Evolutionary conservation across 1,140 invertebrate genomes (phyloP).

Genomic region (Ips typographus): DNA sequence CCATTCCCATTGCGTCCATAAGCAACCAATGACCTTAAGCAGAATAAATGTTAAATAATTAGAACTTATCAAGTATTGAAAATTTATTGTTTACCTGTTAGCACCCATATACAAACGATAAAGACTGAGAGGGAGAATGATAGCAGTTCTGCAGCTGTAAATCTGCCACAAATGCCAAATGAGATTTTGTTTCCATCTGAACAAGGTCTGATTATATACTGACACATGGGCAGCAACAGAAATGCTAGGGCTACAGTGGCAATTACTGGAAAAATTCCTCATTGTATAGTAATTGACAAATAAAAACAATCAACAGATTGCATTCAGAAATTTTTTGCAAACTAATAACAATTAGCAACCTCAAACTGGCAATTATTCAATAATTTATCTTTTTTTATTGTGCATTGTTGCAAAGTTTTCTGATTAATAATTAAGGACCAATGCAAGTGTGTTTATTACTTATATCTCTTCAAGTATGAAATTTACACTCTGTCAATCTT

Average conservation of each 20-base stretch:
- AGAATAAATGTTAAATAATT: neutral
- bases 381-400: too few species aligned
- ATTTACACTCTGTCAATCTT: too few species aligned
- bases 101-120: slow-evolving; percentile 95
- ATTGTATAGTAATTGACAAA: neutral
- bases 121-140: slow-evolving; percentile 89
- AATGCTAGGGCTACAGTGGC: slow-evolving; percentile 95
- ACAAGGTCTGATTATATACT: slow-evolving; percentile 89
- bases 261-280: slow-evolving; percentile 73
- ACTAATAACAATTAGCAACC: too few species aligned
- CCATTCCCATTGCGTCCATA: slow-evolving; percentile 98
- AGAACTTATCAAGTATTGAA: neutral
- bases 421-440: too few species aligned
- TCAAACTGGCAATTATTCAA: too few species aligned
- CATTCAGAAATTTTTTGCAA: too few species aligned
- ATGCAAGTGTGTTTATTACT: too few species aligned
- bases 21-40: slow-evolving; percentile 84
- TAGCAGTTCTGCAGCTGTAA: slow-evolving; percentile 90
- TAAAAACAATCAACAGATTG: too few species aligned
- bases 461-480: too few species aligned
- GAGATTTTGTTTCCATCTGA: slow-evolving; percentile 87
- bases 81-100: slow-evolving; percentile 64
- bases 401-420: too few species aligned
- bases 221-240: slow-evolving; percentile 93
- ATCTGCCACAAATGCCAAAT: slow-evolving; percentile 85